Conservation (phyloP, 1,140 invertebrate species). For the Diorhabda carinulata region DNA sequence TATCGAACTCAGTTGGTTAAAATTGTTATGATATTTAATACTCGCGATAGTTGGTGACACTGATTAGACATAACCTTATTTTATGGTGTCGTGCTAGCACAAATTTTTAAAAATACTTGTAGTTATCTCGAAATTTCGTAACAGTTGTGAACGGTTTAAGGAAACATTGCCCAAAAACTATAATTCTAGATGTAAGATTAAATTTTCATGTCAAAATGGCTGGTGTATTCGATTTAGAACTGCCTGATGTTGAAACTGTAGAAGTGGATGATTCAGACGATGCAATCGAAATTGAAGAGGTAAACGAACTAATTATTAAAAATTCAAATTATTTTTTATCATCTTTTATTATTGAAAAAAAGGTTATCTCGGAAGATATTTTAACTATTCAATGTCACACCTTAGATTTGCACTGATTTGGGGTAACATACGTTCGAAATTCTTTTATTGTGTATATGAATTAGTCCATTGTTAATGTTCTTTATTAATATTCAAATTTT, state of each 20-base stretch:
- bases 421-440: neutral
- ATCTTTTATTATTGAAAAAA: neutral
- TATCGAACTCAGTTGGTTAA: neutral
- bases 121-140: constrained; percentile 19
- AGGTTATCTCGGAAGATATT: neutral
- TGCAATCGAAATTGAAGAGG: constrained; percentile 78
- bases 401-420: constrained; percentile 1
- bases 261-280: constrained; percentile 56
- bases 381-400: constrained; percentile 11
- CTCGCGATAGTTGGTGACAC: constrained; percentile 5
- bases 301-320: constrained; percentile 46
- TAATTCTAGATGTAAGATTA: constrained; percentile 22
- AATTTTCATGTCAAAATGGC: constrained; percentile 55
- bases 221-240: constrained; percentile 85
- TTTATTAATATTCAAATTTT: no score
- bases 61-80: constrained; percentile 22
- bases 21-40: constrained; percentile 3
- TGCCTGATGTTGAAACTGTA: constrained; percentile 58
- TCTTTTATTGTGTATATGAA: no score
- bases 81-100: constrained; percentile 21
- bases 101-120: constrained; percentile 20
- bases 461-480: no score
- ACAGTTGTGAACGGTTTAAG: constrained; percentile 9
- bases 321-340: constrained; percentile 1
- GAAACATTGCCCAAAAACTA: constrained; percentile 5